Base-by-base conservation (phyloP, 2,113 vertebrate species). In the Fulmarus glacialis region DNA sequence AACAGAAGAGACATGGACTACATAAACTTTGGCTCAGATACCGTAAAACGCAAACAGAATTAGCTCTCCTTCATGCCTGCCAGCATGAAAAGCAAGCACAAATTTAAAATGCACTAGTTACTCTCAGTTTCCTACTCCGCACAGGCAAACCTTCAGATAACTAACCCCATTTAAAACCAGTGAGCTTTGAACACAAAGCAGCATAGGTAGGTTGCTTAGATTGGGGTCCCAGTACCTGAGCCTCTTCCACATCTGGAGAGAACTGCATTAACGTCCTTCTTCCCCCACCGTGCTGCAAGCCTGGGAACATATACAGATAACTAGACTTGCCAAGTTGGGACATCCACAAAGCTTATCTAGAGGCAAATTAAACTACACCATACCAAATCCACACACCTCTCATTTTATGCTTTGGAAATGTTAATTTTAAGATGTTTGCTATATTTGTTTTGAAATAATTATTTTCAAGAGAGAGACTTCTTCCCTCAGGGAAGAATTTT, bases 221-320 rank as follows among this genome's bases (percentile, higher is more conserved):
- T 1, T 29, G 42, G n/a, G 50, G 21, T 52, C 29, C 27, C 71
- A 58, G 34, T 6, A 7, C 27, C 16, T 12, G 45, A 50, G 42
- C 15, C 38, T 50, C 16, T 50, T 40, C 40, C 38, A 40, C 40
- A 36, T 15, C 23, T 47, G 67, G 67, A 24, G 1, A 12, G 20
- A 53, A 1, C 12, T 18, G 24, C 47, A 53, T 12, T 3, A 47
- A 40, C 3, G 2, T 22, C 68, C 32, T 22, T 4, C 59, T 42
- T 5, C 34, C 59, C n/a, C 2, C 30, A 16, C 0, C 11, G 5
- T 14, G 13, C 58, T 43, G 45, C 21, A 26, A 23, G 42, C 79
- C 85, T 70, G 52, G 24, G 13, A 71, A 50, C 1, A 0, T 0
- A 1, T 0, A 26, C 36, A 20, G 32, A 6, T 5, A 40, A 18